phyloP scores from a whole-genome alignment of 35 echinoderm and acorn worm genomes.

The Acanthaster planci region DNA sequence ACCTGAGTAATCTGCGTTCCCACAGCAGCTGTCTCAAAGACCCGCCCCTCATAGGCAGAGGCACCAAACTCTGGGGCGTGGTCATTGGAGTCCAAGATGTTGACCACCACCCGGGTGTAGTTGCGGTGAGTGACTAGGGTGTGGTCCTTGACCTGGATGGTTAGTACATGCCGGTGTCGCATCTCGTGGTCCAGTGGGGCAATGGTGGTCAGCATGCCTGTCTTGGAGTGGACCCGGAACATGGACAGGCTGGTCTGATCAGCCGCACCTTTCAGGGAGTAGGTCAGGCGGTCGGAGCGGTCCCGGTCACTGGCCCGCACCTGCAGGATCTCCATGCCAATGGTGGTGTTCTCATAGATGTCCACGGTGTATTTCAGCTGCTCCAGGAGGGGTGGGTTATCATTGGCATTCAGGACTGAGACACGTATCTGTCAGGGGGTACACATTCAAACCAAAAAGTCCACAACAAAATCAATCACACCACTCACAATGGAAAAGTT shows the following conservation, averaged over 20 bases:
- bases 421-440: conserved; percentile 43
- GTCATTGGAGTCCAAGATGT: conserved; percentile 79
- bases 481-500: no score
- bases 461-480: no score
- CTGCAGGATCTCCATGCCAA: conserved; percentile 45
- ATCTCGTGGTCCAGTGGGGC: conserved; percentile 84
- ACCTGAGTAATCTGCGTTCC: conserved; percentile 77
- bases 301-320: conserved; percentile 71
- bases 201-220: conserved; percentile 57
- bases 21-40: conserved; percentile 86
- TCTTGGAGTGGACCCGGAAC: conserved; percentile 63
- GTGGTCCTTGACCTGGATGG: conserved; percentile 67
- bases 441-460: no score
- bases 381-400: conserved; percentile 76
- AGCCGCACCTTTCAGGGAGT: conserved; percentile 55
- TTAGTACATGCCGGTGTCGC: conserved; percentile 64
- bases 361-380: conserved; percentile 73
- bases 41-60: conserved; percentile 72
- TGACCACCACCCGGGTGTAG: conserved; percentile 74
- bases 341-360: conserved; percentile 57
- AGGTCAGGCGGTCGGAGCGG: conserved; percentile 56
- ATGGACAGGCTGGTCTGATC: conserved; percentile 50
- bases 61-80: conserved; percentile 83
- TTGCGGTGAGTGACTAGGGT: conserved; percentile 53
- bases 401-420: conserved; percentile 70